Percentiles rank a stretch among this genome's conserved stretches.
phyloP scores from a whole-genome alignment of 2,113 vertebrate species.

The Bagarius yarrelli region DNA sequence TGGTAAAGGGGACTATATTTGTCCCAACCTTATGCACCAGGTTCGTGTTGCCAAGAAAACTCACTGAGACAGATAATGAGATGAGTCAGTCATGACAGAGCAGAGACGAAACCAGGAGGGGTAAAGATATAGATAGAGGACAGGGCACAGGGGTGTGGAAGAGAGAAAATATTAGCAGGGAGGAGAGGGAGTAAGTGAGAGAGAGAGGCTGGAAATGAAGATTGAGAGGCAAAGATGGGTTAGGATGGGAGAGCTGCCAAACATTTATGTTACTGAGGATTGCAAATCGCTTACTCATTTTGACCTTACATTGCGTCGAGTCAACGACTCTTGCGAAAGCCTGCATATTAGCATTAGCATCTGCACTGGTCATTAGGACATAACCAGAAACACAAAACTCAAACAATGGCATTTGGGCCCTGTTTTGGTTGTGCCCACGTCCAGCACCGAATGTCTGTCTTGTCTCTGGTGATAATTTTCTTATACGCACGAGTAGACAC shows the following conservation, averaged over 20 bases:
- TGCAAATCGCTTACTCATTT: background rate
- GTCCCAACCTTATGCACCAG: constrained; percentile 48
- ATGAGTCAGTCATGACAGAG: constrained; percentile 66
- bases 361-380: background rate
- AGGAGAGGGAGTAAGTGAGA: background rate
- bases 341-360: background rate
- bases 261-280: constrained; percentile 8
- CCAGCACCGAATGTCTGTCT: too few species aligned
- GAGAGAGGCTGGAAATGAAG: background rate
- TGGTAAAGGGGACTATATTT: constrained; percentile 47
- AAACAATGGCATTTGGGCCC: too few species aligned
- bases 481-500: too few species aligned
- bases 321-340: constrained; percentile 6
- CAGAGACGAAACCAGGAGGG: constrained; percentile 27
- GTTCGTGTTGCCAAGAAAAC: constrained; percentile 62
- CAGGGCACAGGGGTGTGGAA: background rate
- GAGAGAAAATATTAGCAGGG: background rate
- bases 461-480: too few species aligned
- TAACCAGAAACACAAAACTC: background rate
- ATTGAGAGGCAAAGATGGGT: background rate
- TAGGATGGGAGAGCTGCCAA: constrained; percentile 13
- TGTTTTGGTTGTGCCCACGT: too few species aligned
- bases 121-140: constrained; percentile 34
- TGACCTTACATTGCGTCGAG: background rate
- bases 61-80: constrained; percentile 71